phyloP scores from a whole-genome alignment of 2,113 vertebrate genomes.

The Canis aureus region DNA sequence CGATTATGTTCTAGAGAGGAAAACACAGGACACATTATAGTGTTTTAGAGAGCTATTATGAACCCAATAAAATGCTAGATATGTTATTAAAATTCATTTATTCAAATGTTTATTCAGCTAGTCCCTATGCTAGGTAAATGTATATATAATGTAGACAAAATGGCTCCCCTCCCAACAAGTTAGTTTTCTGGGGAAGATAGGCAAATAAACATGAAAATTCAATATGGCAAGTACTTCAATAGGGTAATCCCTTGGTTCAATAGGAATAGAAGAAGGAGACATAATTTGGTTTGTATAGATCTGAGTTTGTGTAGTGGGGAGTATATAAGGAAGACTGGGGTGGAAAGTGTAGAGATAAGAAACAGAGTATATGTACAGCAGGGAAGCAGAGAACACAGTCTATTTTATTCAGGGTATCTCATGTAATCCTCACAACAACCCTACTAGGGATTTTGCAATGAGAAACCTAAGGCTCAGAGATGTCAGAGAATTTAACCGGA shows the following conservation, averaged over 20 bases:
- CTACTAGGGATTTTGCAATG: neutral
- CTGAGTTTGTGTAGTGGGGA: neutral
- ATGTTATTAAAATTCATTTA: conserved; percentile 47
- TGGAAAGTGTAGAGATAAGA: neutral
- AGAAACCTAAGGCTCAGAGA: conserved; percentile 8
- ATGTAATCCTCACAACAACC: neutral
- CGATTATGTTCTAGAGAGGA: conserved; percentile 50
- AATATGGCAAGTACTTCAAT: neutral
- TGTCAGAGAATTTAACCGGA: neutral
- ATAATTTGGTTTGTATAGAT: neutral
- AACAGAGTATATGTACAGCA: neutral
- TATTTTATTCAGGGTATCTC: neutral
- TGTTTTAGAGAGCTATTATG: conserved; percentile 33
- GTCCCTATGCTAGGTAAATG: neutral
- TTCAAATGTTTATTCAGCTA: conserved; percentile 57
- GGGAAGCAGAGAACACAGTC: neutral
- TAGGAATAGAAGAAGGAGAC: neutral
- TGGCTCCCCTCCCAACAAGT: neutral
- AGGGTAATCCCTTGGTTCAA: neutral
- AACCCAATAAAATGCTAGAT: neutral
- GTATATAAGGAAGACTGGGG: too few relatives aligned
- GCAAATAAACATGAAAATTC: conserved; percentile 37
- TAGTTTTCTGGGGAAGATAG: neutral
- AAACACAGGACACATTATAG: conserved; percentile 12
- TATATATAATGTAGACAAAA: neutral